phyloP scores from a whole-genome alignment of 2,888 invertebrate species.

The Xestoiulus laeticollis region DNA sequence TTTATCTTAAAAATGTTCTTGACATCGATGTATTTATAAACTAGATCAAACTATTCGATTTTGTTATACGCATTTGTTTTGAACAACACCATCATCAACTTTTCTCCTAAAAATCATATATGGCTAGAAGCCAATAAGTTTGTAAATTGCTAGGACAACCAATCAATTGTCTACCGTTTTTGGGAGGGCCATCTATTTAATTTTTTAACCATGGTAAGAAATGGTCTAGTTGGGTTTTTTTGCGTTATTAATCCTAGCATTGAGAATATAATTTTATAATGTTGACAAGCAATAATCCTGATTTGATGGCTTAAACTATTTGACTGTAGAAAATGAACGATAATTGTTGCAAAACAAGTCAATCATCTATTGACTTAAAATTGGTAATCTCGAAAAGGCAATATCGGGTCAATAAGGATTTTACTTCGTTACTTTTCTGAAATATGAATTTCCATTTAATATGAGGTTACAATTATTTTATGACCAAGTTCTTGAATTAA shows the following conservation, averaged over 20 bases:
- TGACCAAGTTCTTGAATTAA: not conserved
- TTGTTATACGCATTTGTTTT: not conserved
- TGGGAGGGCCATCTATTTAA: constrained; percentile 1
- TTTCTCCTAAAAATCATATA: not conserved
- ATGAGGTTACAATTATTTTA: constrained; percentile 32
- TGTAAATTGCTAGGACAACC: constrained; percentile 8
- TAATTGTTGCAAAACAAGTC: constrained; percentile 19
- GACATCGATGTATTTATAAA: not conserved
- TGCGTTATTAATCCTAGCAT: not conserved
- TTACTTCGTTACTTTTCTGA: not conserved
- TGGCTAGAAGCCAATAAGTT: not conserved
- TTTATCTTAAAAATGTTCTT: not conserved
- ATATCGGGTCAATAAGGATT: constrained; percentile 16
- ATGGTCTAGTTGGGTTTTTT: not conserved
- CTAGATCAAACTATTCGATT: not conserved
- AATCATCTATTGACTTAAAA: not conserved
- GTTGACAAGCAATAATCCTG: constrained; percentile 39
- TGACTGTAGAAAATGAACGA: not conserved
- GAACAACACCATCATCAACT: not conserved
- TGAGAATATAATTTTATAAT: not conserved
- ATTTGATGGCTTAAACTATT: not conserved
- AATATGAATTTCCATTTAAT: not conserved
- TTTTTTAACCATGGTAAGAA: not conserved
- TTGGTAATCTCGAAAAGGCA: not conserved
- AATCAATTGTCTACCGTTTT: not conserved